Conservation (phyloP, 2,888 invertebrate species). For the Osedax fenrisi region DNA sequence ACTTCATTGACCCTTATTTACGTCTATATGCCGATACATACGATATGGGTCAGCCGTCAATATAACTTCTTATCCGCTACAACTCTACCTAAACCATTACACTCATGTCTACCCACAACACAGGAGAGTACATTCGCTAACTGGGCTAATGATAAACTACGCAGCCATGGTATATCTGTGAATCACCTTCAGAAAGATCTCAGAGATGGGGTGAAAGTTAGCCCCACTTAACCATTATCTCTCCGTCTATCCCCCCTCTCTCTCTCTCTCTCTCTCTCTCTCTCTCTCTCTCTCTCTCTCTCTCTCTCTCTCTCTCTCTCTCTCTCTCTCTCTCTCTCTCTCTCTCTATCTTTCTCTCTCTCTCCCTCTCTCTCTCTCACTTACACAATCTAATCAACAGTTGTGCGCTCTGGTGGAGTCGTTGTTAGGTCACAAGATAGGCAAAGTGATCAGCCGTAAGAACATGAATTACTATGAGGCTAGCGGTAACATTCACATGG, state of each 20-base stretch:
- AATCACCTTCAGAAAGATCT: slow-evolving; percentile 74
- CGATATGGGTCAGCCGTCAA: too few species aligned
- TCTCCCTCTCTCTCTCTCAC: background rate
- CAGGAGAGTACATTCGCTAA: slow-evolving; percentile 71
- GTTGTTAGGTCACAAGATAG: slow-evolving; percentile 36
- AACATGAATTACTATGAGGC: slow-evolving; percentile 32
- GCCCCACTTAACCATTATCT: background rate
- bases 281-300: background rate
- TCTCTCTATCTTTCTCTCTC: background rate
- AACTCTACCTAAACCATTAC: too few species aligned
- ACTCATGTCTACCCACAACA: too few species aligned
- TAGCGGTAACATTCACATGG: slow-evolving; percentile 68
- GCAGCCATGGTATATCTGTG: slow-evolving; percentile 54
- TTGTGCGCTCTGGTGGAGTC: slow-evolving; percentile 76
- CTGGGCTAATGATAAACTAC: slow-evolving; percentile 72
- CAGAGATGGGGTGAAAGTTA: slow-evolving; percentile 67
- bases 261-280: background rate
- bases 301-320: background rate
- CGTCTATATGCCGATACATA: too few species aligned
- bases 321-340: background rate
- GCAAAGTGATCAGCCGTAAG: slow-evolving; percentile 40
- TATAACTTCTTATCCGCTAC: too few species aligned
- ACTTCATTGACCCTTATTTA: too few species aligned
- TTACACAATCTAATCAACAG: background rate
- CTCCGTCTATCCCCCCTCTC: background rate